phyloP scores from a whole-genome alignment of 2,888 invertebrate species.

The Linnaemya tessellans region DNA sequence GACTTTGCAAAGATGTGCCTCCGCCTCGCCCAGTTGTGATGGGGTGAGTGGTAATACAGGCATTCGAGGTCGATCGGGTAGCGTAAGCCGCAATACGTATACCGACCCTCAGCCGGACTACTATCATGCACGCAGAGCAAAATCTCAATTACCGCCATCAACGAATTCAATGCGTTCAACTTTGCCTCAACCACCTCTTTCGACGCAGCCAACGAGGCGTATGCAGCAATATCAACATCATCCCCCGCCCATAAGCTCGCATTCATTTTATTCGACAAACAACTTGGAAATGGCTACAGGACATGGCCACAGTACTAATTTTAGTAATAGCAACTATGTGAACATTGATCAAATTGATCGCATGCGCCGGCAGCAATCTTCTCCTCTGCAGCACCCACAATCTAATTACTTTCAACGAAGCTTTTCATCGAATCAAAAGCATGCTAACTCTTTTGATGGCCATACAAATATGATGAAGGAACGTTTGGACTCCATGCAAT shows the following conservation, averaged over 20 bases:
- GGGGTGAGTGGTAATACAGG: slow-evolving; percentile 72
- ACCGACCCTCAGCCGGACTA: slow-evolving; percentile 79
- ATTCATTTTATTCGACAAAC: slow-evolving; percentile 73
- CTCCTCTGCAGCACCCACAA: slow-evolving; percentile 78
- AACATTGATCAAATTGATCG: slow-evolving; percentile 86
- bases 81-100: slow-evolving; percentile 79
- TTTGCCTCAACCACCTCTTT: slow-evolving; percentile 65
- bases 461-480: slow-evolving; percentile 73
- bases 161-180: slow-evolving; percentile 72
- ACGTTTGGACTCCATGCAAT: slow-evolving; percentile 76
- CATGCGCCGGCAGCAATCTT: slow-evolving; percentile 83
- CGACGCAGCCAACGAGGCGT: slow-evolving; percentile 67
- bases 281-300: slow-evolving; percentile 68
- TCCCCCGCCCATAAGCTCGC: slow-evolving; percentile 55
- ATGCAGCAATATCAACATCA: slow-evolving; percentile 63
- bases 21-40: slow-evolving; percentile 81
- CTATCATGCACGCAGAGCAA: slow-evolving; percentile 81
- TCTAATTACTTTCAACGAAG: slow-evolving; percentile 82
- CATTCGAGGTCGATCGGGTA: slow-evolving; percentile 76
- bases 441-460: slow-evolving; percentile 80
- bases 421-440: slow-evolving; percentile 81
- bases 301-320: slow-evolving; percentile 54
- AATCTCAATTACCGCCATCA: slow-evolving; percentile 80
- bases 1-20: slow-evolving; percentile 80
- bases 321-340: slow-evolving; percentile 83